phyloP scores from a whole-genome alignment of 2,888 invertebrate species.

The Dastarcus helophoroides region DNA sequence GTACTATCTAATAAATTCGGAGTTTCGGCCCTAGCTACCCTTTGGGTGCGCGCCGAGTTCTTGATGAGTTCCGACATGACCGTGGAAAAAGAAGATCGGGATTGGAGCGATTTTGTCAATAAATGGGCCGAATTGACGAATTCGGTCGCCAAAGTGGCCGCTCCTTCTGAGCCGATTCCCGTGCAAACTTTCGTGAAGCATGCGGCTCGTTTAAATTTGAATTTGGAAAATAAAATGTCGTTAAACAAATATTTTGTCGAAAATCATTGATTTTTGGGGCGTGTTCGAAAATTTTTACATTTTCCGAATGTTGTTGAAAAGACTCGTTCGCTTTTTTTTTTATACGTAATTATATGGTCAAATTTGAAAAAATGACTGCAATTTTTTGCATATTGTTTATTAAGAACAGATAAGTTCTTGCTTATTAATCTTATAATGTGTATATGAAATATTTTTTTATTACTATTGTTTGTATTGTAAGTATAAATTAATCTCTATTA shows the following conservation, averaged over 20 bases:
- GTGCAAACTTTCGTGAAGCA: slow-evolving; percentile 29
- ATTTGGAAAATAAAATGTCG: slow-evolving; percentile 23
- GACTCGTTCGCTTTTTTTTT: no score
- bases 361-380: no score
- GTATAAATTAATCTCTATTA: no score
- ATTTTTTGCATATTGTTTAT: no score
- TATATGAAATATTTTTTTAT: no score
- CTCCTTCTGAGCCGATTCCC: slow-evolving; percentile 31
- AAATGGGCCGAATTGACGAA: slow-evolving; percentile 37
- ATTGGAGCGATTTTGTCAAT: slow-evolving; percentile 45
- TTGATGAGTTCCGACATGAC: slow-evolving; percentile 32
- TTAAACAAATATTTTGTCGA: slow-evolving; percentile 30
- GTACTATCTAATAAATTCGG: slow-evolving; percentile 46
- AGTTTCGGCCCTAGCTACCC: slow-evolving; percentile 42
- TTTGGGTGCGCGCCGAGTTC: slow-evolving; percentile 41
- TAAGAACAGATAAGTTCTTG: no score
- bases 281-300: not conserved
- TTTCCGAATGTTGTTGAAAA: no score
- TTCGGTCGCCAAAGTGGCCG: slow-evolving; percentile 23
- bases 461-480: no score
- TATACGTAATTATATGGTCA: no score
- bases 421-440: no score
- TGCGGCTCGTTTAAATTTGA: slow-evolving; percentile 26
- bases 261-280: no score
- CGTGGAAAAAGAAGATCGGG: slow-evolving; percentile 27